Conservation (phyloP, 2,113 vertebrate species). For the Saccopteryx bilineata region DNA sequence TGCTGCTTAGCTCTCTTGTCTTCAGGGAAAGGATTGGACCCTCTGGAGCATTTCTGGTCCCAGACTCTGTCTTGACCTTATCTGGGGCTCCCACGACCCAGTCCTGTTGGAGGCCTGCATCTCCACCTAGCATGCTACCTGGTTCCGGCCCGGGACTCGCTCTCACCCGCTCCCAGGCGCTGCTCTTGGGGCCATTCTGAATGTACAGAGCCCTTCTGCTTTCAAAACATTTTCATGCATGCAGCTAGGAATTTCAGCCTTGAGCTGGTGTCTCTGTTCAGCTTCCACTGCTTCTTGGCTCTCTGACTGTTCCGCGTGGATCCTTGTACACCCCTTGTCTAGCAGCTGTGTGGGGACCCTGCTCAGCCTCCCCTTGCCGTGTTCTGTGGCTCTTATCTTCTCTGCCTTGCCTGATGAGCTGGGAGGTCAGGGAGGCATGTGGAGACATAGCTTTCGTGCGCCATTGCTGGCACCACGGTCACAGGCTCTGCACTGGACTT, state of each 20-base stretch:
- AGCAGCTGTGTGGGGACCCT: neutral
- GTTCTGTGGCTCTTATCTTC: neutral
- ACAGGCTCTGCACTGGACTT: neutral
- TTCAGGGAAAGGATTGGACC: neutral
- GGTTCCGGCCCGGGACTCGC: fast-evolving
- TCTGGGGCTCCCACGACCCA: neutral
- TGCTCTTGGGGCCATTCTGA: neutral
- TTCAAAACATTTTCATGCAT: neutral
- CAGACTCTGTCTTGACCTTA: neutral
- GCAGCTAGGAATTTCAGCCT: neutral
- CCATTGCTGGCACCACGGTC: neutral
- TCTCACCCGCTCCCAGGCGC: neutral
- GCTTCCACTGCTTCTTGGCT: neutral
- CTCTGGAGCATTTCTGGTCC: neutral
- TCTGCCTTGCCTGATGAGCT: neutral
- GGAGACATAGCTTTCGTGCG: neutral
- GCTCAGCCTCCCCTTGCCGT: neutral
- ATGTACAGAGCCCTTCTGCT: neutral
- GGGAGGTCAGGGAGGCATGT: neutral
- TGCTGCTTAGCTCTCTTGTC: neutral
- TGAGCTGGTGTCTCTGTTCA: neutral
- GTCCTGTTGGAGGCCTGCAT: fast-evolving
- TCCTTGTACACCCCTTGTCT: fast-evolving
- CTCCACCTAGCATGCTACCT: neutral
- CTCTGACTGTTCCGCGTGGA: neutral